Evolutionary conservation across 2,797 vertebrate genomes (phyloP), one percentile per base, ranked within the genome.

Genomic region (Melanotaenia nigrans): DNA sequence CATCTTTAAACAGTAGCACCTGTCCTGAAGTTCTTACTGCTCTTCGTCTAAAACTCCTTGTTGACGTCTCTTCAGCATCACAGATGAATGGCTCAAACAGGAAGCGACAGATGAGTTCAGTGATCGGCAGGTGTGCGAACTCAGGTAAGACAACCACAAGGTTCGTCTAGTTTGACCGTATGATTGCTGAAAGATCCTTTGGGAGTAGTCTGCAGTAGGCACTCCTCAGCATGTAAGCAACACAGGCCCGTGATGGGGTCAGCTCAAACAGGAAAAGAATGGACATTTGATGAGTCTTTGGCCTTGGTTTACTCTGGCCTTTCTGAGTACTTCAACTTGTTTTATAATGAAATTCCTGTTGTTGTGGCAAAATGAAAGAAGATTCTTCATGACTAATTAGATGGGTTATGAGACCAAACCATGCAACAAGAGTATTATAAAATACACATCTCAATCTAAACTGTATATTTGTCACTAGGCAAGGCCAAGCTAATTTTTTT

Each of bases 81-180:
- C n/a, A 58, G 16, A 40, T 32, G n/a, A 66, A 68, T 61, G 28
- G 45, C 57, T 24, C 13, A 54, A 8, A 54, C 28, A 30, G 11
- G 1, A 13, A 54, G 1, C 3, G 25, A 61, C 11, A 40, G 28
- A 47, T 14, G 10, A 30, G 20, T 45, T 40, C 16, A 57, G 3
- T 57, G 8, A 42, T 12, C n/a, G 57, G 51, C 8, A 33, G 13
- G 12, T 58, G 13, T 9, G 10, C 11, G 38, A 33, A 57, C 33
- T 66, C 53, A n/a, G 24, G 36, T 56, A 28, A 66, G 40, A n/a
- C 1, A 22, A 56, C 16, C 8, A 18, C 61, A n/a, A 3, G 18
- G n/a, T 57, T n/a, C 25, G 25, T 12, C 25, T 66, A 5, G 22
- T 53, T 65, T 64, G 24, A 57, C 18, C 13, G 24, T 30, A 22